Conservation (phyloP, 92 coral and sea anemone genomes). For the Epizoanthus illoricatus region DNA sequence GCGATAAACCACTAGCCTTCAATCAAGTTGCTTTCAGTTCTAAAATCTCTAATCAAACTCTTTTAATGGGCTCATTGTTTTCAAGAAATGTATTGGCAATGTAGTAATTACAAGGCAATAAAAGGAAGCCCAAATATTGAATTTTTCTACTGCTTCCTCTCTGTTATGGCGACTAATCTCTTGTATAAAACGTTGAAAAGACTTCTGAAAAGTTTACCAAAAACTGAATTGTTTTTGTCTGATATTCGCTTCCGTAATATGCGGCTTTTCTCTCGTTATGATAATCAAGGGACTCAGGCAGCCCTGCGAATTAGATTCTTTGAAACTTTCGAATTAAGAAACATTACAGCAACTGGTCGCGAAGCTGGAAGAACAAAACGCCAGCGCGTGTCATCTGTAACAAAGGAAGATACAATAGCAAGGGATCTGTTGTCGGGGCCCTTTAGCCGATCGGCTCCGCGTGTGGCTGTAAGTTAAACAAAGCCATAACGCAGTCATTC, state of each 20-base stretch:
- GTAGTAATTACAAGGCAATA: slow-evolving; percentile 17
- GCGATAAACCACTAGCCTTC: slow-evolving; percentile 7
- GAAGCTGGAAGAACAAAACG: not conserved
- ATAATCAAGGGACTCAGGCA: not conserved
- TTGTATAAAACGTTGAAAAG: not conserved
- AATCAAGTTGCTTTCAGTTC: not conserved
- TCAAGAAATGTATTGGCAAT: not conserved
- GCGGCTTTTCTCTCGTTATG: slow-evolving; percentile 1
- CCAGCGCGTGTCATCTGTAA: slow-evolving; percentile 22
- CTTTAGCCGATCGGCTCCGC: not conserved
- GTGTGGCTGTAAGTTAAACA: not conserved
- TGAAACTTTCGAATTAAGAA: not conserved
- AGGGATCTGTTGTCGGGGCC: not conserved
- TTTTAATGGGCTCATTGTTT: slow-evolving; percentile 21
- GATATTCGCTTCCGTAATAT: not conserved
- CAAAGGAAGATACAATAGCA: not conserved
- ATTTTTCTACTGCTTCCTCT: not conserved
- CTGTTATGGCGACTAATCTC: slow-evolving; percentile 22
- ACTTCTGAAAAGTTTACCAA: slow-evolving; percentile 3
- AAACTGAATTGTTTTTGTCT: not conserved
- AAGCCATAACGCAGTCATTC: not conserved
- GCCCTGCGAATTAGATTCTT: slow-evolving; percentile 13
- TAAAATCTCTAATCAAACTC: not conserved
- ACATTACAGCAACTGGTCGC: not conserved
- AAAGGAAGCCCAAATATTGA: slow-evolving; percentile 7